These are phyloP conservation scores for Vesta saturnalis DNA, from an alignment of 2,888 invertebrate genomes.

Conservation along the genomic window DNA sequence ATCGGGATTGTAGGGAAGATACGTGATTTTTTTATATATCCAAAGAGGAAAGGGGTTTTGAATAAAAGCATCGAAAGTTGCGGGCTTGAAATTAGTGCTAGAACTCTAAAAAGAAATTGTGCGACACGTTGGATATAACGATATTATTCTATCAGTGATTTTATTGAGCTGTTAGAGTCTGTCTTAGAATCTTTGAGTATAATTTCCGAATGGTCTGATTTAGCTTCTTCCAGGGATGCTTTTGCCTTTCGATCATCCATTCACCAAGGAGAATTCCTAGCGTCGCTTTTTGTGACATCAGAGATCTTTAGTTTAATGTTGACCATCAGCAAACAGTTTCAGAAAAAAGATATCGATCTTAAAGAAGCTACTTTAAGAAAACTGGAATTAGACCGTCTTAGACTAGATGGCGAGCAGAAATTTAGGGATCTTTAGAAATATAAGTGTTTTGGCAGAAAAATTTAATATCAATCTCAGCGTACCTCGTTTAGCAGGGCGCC, in stretches of 20 bases:
- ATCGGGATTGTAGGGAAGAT: slow-evolving; percentile 36
- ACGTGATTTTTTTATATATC: slow-evolving; percentile 29
- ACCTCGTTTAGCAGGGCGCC: too few relatives aligned
- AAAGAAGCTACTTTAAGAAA: background rate
- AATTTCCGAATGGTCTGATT: slow-evolving; percentile 2
- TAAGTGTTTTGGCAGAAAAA: background rate
- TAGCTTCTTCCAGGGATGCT: background rate
- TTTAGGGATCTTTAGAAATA: background rate
- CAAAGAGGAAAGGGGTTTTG: slow-evolving; percentile 20
- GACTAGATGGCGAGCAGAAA: background rate
- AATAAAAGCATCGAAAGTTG: background rate
- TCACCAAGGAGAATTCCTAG: background rate
- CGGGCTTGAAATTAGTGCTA: background rate
- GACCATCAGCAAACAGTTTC: background rate
- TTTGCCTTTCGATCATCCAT: background rate
- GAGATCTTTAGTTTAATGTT: background rate
- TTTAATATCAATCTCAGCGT: background rate
- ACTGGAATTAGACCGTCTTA: background rate
- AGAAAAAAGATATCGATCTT: background rate
- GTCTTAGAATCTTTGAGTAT: background rate
- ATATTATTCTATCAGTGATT: background rate
- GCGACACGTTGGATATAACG: slow-evolving; percentile 3
- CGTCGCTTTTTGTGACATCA: slow-evolving; percentile 35
- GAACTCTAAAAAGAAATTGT: slow-evolving; percentile 4
- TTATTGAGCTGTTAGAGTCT: background rate